These are phyloP conservation scores for Laticauda laticaudata DNA, from an alignment of 2,113 vertebrate species.

Conservation along the genomic window DNA sequence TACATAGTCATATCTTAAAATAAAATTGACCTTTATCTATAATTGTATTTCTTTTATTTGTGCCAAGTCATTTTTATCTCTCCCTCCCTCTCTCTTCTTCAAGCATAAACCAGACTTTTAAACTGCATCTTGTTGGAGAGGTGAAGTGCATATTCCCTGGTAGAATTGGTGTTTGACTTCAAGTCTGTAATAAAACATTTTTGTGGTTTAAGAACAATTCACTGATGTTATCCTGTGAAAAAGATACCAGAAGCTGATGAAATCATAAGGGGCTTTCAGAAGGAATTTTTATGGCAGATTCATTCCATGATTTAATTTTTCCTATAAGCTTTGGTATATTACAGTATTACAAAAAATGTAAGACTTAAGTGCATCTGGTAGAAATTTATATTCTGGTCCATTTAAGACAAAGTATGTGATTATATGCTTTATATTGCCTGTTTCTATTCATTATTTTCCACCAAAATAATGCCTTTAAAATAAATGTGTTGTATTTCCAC, in stretches of 20 bases:
- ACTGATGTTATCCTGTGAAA: background rate
- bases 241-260: slow-evolving; percentile 17
- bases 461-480: background rate
- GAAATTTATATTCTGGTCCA: slow-evolving; percentile 6
- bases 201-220: slow-evolving; percentile 1
- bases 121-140: background rate
- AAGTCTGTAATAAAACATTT: background rate
- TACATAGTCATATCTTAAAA: background rate
- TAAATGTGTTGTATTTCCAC: background rate
- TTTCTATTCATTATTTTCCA: background rate
- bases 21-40: background rate
- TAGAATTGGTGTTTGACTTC: background rate
- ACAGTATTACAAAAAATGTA: background rate
- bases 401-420: background rate
- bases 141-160: background rate
- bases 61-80: background rate
- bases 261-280: slow-evolving; percentile 16
- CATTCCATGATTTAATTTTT: slow-evolving; percentile 19
- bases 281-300: slow-evolving; percentile 18
- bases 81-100: background rate
- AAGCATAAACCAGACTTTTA: background rate
- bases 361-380: slow-evolving; percentile 1
- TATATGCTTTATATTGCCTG: background rate
- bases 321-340: background rate
- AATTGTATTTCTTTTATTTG: background rate